Percentiles rank a stretch among this genome's conserved stretches.
phyloP scores from a whole-genome alignment of 2,113 vertebrate genomes.

The Myrmecobius fasciatus region DNA sequence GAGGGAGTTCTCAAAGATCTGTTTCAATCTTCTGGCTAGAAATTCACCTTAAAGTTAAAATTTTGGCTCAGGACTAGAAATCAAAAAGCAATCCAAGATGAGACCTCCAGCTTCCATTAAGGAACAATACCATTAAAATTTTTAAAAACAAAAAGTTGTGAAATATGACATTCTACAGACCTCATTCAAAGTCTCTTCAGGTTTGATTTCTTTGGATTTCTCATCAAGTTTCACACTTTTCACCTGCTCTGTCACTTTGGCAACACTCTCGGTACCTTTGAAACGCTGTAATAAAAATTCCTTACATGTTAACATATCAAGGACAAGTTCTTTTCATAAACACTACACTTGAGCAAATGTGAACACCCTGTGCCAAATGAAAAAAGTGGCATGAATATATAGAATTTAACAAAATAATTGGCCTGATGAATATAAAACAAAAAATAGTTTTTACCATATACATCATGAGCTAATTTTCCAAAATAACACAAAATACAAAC shows the following conservation, averaged over 20 bases:
- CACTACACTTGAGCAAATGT: background rate
- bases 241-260: slow-evolving; percentile 86
- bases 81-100: background rate
- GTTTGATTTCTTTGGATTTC: slow-evolving; percentile 88
- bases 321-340: background rate
- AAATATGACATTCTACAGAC: slow-evolving; percentile 77
- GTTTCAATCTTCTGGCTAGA: background rate
- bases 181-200: slow-evolving; percentile 90
- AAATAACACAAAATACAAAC: slow-evolving; percentile 31
- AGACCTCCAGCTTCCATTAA: background rate
- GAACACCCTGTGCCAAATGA: background rate
- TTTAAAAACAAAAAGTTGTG: background rate
- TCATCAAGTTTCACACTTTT: slow-evolving; percentile 90
- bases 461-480: slow-evolving; percentile 8
- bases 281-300: slow-evolving; percentile 86
- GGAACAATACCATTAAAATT: slow-evolving; percentile 39
- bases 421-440: slow-evolving; percentile 9
- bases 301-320: slow-evolving; percentile 23
- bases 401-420: background rate
- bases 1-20: background rate
- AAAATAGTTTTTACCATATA: slow-evolving; percentile 24
- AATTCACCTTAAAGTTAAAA: background rate
- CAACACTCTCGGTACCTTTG: slow-evolving; percentile 90
- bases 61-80: background rate
- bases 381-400: background rate